A percentile compares a stretch with the other conserved stretches of the same genome.
phyloP scores from a whole-genome alignment of 2,113 vertebrate species.

The Microcebus tavaratra region DNA sequence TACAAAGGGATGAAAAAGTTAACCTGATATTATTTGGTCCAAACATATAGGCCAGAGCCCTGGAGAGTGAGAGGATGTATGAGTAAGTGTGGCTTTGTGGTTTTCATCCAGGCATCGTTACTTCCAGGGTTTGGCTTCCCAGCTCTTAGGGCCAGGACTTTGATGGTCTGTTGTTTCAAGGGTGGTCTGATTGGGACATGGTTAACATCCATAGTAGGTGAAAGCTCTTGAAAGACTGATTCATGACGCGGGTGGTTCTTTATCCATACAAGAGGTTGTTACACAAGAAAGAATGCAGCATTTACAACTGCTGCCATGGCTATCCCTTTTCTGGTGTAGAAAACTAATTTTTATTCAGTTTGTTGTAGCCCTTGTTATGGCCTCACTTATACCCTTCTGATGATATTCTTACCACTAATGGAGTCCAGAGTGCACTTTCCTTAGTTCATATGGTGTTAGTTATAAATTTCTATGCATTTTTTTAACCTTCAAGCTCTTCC shows the following conservation, averaged over 20 bases:
- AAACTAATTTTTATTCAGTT: neutral
- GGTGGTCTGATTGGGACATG: neutral
- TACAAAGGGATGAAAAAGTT: neutral
- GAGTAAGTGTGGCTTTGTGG: neutral
- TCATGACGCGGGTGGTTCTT: neutral
- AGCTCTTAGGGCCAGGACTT: neutral
- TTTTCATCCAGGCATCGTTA: neutral
- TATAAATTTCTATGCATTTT: neutral
- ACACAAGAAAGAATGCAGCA: neutral
- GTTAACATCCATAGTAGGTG: neutral
- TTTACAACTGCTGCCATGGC: neutral
- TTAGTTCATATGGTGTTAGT: neutral
- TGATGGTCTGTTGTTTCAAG: neutral
- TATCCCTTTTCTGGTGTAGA: neutral
- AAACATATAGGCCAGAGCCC: neutral
- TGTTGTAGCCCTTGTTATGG: neutral
- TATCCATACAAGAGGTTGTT: neutral
- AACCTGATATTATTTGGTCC: neutral
- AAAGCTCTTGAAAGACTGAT: constrained; percentile 3
- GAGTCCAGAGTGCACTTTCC: neutral
- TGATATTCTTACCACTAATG: fast-evolving
- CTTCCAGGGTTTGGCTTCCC: neutral
- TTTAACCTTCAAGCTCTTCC: neutral
- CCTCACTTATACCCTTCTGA: neutral
- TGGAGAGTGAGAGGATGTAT: neutral